These are phyloP conservation scores for Isotomurus palustris DNA, from an alignment of 2,888 invertebrate species.

Conservation along the genomic window DNA sequence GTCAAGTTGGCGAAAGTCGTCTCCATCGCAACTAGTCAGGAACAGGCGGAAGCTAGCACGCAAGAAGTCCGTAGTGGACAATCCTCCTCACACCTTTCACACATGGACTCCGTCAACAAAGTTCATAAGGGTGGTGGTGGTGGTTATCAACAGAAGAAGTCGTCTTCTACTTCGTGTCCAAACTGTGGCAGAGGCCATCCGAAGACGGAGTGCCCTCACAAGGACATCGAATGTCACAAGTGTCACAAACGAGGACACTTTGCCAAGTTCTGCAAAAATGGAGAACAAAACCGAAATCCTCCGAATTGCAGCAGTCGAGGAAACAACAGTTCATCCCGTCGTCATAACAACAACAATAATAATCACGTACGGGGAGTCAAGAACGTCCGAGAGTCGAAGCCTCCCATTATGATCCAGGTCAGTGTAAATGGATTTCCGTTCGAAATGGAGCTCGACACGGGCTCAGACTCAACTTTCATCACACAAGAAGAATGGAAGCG, in stretches of 20 bases:
- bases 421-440: not conserved
- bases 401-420: not conserved
- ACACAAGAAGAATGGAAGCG: not conserved
- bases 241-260: constrained; percentile 28
- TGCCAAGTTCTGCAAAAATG: not conserved
- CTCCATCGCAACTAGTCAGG: constrained; percentile 11
- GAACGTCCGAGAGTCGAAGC: not conserved
- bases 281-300: too few relatives aligned
- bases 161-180: too few relatives aligned
- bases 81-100: not conserved
- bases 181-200: constrained; percentile 10
- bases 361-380: not conserved
- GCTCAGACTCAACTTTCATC: not conserved
- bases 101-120: not conserved
- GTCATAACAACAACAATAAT: too few relatives aligned
- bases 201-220: constrained; percentile 12
- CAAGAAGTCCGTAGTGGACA: constrained; percentile 9
- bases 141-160: not conserved
- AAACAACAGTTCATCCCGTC: too few relatives aligned
- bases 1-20: constrained; percentile 15
- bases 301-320: too few relatives aligned
- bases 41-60: constrained; percentile 16
- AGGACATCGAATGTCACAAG: constrained; percentile 8
- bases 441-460: not conserved
- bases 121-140: not conserved